Evolutionary conservation across 2,797 vertebrate species (phyloP), one percentile per base, ranked within the genome.

Genomic region (Distichodus sexfasciatus): DNA sequence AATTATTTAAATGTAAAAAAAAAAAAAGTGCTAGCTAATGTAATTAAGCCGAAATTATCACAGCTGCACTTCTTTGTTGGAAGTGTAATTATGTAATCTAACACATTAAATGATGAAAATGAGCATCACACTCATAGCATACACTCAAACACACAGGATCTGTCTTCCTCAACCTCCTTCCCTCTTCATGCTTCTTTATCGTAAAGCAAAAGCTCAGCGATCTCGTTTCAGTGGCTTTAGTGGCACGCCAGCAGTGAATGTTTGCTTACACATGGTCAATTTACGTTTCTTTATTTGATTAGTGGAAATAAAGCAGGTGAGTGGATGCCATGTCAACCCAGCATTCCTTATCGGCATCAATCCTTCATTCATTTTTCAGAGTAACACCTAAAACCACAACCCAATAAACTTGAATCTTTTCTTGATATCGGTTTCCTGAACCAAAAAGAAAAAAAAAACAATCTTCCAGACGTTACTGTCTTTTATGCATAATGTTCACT

Each of bases 1-100:
- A 86, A 87, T 89, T 87, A 87, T 89, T 90, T 90, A 88, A 88
- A 88, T 88, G 75, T 81, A 72, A 78, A 74, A 87, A 85, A 89
- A 72, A 78, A 74, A 87, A 85, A 89, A 35, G 83, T 88, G 85
- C 83, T 80, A 81, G 82, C 87, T 87, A 83, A 90, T 90, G 84
- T 89, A 90, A 91, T 91, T 91, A 91, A 86, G 79, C 58, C 76
- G 78, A 82, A 87, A 87, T 87, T 85, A 89, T 89, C 90, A 87
- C 89, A 90, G 89, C 88, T 90, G 89, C 83, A 89, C 80, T 83
- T 89, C 87, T 82, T 87, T 78, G 75, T 79, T 77, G 81, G 81
- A 89, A 81, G 81, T 84, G 79, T 90, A 91, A 90, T 91, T 89
- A 89, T 88, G 82, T 88, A 87, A 89, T 87, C 69, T 83, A 87